phyloP scores from a whole-genome alignment of 1,140 invertebrate species.

The Cherax destructor region DNA sequence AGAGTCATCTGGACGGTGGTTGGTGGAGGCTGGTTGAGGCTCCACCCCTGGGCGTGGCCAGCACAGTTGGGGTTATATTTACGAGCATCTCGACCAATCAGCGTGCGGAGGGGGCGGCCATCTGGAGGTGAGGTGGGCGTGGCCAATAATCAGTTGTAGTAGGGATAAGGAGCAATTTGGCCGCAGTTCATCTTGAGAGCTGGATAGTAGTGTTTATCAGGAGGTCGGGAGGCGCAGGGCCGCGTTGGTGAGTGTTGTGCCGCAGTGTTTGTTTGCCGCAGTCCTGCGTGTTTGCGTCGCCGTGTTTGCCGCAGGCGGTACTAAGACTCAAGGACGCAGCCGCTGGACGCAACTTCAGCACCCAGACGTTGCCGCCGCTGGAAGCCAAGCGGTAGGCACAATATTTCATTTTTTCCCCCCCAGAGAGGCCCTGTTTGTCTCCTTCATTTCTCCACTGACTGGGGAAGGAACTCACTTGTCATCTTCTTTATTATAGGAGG shows the following conservation, averaged over 20 bases:
- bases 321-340: too few relatives aligned
- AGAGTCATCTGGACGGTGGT: background rate
- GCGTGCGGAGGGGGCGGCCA: background rate
- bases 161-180: constrained; percentile 62
- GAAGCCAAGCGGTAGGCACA: too few relatives aligned
- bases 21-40: background rate
- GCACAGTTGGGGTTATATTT: constrained; percentile 50
- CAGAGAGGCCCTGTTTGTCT: too few relatives aligned
- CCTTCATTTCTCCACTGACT: too few relatives aligned
- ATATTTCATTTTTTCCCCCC: too few relatives aligned
- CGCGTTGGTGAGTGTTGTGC: constrained; percentile 49
- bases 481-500: too few relatives aligned
- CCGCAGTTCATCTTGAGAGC: constrained; percentile 64
- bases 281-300: background rate
- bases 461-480: too few relatives aligned
- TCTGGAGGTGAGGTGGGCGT: constrained; percentile 23
- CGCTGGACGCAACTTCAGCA: background rate
- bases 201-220: constrained; percentile 52
- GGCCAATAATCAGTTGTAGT: constrained; percentile 58
- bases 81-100: constrained; percentile 32
- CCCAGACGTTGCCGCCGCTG: background rate
- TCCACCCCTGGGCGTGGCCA: constrained; percentile 45
- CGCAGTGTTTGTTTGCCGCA: background rate
- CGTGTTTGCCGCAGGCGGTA: background rate
- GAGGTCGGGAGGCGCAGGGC: background rate